Percentiles rank a stretch among this genome's conserved stretches.
phyloP scores from a whole-genome alignment of 1,140 invertebrate species.

The Brachionus paranguensis region DNA sequence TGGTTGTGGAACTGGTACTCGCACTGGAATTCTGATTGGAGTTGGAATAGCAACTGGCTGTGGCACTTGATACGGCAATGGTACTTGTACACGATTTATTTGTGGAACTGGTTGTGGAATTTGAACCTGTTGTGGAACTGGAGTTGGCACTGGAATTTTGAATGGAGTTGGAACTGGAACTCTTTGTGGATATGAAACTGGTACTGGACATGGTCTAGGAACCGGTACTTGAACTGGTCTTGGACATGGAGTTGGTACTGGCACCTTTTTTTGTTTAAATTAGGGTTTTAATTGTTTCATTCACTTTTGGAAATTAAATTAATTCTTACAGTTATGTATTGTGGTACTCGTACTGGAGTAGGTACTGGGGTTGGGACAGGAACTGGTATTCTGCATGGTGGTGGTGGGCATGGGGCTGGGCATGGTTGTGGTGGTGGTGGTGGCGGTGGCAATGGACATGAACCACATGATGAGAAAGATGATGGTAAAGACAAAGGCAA shows the following conservation, averaged over 20 bases:
- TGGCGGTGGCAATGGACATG: background rate
- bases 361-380: background rate
- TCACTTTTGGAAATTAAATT: background rate
- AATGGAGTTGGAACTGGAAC: too few relatives aligned
- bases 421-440: background rate
- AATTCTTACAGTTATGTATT: background rate
- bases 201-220: too few relatives aligned
- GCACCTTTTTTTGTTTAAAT: background rate
- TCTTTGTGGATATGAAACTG: too few relatives aligned
- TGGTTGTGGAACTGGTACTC: too few relatives aligned
- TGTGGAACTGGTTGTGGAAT: too few relatives aligned
- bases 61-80: too few relatives aligned
- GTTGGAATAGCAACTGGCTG: too few relatives aligned
- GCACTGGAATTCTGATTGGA: too few relatives aligned
- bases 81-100: too few relatives aligned
- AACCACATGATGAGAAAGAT: background rate
- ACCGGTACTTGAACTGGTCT: background rate
- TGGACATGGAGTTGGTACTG: background rate
- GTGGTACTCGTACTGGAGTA: constrained; percentile 11
- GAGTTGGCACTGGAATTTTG: too few relatives aligned
- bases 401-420: background rate
- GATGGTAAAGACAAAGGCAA: background rate
- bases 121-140: too few relatives aligned
- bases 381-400: background rate
- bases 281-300: background rate